Base-by-base conservation (phyloP, 2,797 vertebrate genomes). In the Fistularia commersonii region DNA sequence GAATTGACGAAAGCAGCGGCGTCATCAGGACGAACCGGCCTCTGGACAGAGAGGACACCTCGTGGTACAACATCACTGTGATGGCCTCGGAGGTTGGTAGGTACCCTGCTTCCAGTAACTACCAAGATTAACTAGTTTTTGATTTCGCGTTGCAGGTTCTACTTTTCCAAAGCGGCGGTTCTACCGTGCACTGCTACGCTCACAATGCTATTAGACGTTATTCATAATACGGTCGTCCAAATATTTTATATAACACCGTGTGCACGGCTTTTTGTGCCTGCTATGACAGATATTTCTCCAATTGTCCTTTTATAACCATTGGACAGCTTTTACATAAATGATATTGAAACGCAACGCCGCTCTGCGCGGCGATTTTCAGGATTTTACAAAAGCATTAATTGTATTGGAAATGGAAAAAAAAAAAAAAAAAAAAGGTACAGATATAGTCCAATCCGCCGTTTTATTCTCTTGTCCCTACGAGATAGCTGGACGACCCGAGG, bases 61-160 rank as follows among this genome's bases (percentile, higher is more conserved):
- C 93, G 0, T 96, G 94, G 95, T 93, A 94, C 81, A 99, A 98
- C 84, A 93, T 99, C 81, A 97, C 94, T 50, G 93, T 97, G 70
- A 87, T 91, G 84, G 96, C 95, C 82, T 93, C 94, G 80, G 97
- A 98, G 88, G 90, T 91, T 80, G 96, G 97, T 98, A 92, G 89
- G 86, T 90, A 84, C 54, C 62, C 74, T 51, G 54, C 34, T 15
- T 52, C 8, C 40, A 11, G 11, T 11, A 41, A 41, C 39, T 41
- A 12, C 48, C 48, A 48, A 52, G 43, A 8, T 58, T 3, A 12
- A 42, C 2, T 8, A 3, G 32, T 43, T 61, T 44, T 64, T 64
- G 31, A 6, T 32, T 42, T 11, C 10, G 33, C 3, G n/a, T 13
- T 6, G 3, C 8, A 12, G 12, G 34, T 13, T 3, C 7, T 41